phyloP scores from a whole-genome alignment of 2,797 vertebrate genomes.

The Catamblyrhynchus diadema region DNA sequence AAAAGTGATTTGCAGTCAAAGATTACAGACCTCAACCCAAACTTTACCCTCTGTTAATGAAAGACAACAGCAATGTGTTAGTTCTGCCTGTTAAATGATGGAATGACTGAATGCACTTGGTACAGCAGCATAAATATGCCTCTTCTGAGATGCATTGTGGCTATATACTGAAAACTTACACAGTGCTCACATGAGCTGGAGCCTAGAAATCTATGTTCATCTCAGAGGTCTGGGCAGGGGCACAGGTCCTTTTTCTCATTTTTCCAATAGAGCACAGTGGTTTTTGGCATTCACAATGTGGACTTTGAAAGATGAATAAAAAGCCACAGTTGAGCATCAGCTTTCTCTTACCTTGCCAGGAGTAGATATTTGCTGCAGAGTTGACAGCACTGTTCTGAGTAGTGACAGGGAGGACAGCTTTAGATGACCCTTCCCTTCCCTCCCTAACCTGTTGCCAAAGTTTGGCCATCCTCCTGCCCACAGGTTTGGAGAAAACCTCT shows the following conservation, averaged over 20 bases:
- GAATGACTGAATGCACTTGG: background rate
- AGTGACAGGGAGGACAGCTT: background rate
- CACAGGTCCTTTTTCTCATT: background rate
- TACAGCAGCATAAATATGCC: background rate
- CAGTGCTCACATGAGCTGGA: background rate
- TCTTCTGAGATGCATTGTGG: background rate
- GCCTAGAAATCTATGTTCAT: background rate
- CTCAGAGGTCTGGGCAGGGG: background rate
- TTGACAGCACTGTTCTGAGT: background rate
- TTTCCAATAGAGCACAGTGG: background rate
- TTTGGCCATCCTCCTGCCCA: background rate
- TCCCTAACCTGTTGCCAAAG: background rate
- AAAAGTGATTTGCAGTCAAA: background rate
- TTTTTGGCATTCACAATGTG: background rate
- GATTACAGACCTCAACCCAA: background rate
- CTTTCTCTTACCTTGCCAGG: background rate
- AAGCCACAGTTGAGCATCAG: background rate
- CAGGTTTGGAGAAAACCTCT: background rate
- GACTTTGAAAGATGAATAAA: background rate
- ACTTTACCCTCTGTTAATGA: background rate
- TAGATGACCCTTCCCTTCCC: background rate
- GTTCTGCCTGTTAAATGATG: background rate
- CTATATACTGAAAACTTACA: background rate
- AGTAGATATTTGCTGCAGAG: background rate
- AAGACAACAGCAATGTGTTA: background rate